Conservation (phyloP, 2,888 invertebrate species). For the Amphipyra berbera region DNA sequence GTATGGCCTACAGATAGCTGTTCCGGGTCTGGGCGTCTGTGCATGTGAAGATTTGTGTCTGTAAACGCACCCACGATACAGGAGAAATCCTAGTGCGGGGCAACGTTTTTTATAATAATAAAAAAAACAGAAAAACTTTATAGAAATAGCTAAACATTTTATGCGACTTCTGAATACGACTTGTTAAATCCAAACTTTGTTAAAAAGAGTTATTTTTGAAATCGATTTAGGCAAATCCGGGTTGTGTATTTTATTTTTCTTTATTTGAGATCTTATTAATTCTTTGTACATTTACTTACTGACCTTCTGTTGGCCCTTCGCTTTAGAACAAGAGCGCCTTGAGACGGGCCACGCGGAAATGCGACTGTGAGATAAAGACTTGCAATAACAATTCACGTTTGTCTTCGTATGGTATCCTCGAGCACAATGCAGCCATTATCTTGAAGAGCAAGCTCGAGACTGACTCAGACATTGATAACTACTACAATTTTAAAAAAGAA, state of each 20-base stretch:
- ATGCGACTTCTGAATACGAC: too few species aligned
- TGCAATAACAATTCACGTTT: constrained; percentile 62
- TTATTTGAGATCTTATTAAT: constrained; percentile 24
- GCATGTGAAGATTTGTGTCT: too few species aligned
- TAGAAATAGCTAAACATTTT: too few species aligned
- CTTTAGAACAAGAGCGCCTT: constrained; percentile 71
- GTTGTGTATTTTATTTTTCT: constrained; percentile 25
- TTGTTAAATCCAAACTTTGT: background rate
- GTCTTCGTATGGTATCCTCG: constrained; percentile 42
- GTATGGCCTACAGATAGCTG: too few species aligned
- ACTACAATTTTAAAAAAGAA: background rate
- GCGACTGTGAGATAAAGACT: constrained; percentile 54
- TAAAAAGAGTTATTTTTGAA: background rate
- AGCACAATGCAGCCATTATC: constrained; percentile 17
- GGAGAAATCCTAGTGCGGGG: too few species aligned
- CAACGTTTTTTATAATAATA: too few species aligned
- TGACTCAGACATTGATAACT: constrained; percentile 5
- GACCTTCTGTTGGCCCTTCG: constrained; percentile 63
- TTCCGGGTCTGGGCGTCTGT: too few species aligned
- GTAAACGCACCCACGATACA: too few species aligned
- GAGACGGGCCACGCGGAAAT: constrained; percentile 71
- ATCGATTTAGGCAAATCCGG: constrained; percentile 17
- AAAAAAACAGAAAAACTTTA: too few species aligned
- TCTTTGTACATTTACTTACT: constrained; percentile 39
- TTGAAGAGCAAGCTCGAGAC: constrained; percentile 1